A percentile compares a stretch with the other conserved stretches of the same genome.
These are phyloP conservation scores for Phasianus colchicus DNA, from an alignment of 2,113 vertebrate genomes.

Conservation along the genomic window DNA sequence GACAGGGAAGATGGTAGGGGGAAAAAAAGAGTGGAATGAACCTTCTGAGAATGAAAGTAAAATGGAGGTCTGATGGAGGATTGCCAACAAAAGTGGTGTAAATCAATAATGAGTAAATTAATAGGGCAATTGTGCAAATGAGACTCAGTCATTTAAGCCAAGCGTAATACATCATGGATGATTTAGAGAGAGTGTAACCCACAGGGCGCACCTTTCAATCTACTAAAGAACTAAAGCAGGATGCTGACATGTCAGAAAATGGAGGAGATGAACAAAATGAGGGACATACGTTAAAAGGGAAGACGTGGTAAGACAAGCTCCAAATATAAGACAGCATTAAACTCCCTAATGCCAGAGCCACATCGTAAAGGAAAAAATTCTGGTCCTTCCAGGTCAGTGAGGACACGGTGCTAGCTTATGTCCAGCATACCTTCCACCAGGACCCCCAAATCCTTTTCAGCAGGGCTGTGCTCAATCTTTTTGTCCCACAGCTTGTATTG, in stretches of 20 bases:
- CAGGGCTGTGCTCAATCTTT: not conserved
- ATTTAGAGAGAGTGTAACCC: slow-evolving; percentile 70
- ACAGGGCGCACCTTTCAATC: slow-evolving; percentile 73
- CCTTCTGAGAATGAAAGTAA: slow-evolving; percentile 4
- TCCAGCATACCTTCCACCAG: not conserved
- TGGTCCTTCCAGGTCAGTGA: not conserved
- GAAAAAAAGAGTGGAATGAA: slow-evolving; percentile 36
- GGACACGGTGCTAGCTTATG: not conserved
- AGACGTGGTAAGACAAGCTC: not conserved
- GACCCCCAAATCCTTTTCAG: not conserved
- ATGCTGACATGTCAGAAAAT: slow-evolving; percentile 71
- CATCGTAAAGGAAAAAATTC: not conserved
- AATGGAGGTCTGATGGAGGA: slow-evolving; percentile 54
- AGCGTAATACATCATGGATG: slow-evolving; percentile 68
- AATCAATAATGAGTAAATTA: slow-evolving; percentile 82
- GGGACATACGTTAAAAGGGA: slow-evolving; percentile 19
- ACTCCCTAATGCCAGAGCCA: not conserved
- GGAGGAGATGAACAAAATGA: slow-evolving; percentile 37
- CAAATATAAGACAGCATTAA: not conserved
- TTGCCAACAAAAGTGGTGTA: slow-evolving; percentile 72
- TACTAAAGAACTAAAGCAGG: slow-evolving; percentile 38
- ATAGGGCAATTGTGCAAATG: slow-evolving; percentile 78
- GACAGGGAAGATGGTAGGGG: slow-evolving; percentile 26
- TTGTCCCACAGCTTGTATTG: no score
- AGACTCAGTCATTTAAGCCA: slow-evolving; percentile 71